Base-by-base conservation (phyloP, 2,888 invertebrate species). In the Troilus luridus region DNA sequence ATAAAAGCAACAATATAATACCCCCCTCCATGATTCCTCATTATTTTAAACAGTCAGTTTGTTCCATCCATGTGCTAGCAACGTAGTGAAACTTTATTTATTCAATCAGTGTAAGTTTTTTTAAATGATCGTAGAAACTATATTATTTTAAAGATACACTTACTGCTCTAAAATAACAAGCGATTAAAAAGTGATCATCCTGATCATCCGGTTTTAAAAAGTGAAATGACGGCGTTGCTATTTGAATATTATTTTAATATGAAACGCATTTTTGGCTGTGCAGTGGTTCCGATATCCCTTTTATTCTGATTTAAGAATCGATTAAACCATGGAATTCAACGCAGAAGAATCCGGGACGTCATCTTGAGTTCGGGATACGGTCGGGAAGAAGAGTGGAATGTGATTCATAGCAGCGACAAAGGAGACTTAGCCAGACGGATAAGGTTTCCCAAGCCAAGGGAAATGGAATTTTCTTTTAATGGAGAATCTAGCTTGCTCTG, bases 331-430 rank as follows among this genome's bases (percentile, higher is more conserved):
- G 72, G 72, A 72, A 72, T 72, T 27, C 72, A 14, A 27, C 14
- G 14, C 14, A 72, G 72, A 72, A 72, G 72, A 72, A 72, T 24
- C 72, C 72, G 12, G 9, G 6, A 12, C 24, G 24, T 27, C n/a
- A 72, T 72, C 72, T 72, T 12, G 27, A 72, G 72, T 27, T 3
- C 14, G 12, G 27, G 72, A 72, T 27, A 72, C 27, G 72, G 72
- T 72, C 27, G 72, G 72, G 27, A 27, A 41, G 41, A 14, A 14
- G 27, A 27, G 27, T 14, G 72, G 72, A 72, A 72, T 72, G 72
- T 72, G 72, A 72, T 72, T 72, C 72, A 12, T 72, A 72, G 27
- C 11, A 72, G 72, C 67, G 24, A 72, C 72, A 72, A 72, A 77
- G 72, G 72, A 9, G 19, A 41, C 27, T 19, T 41, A 19, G 6